Percentiles rank a stretch among this genome's conserved stretches.
phyloP scores from a whole-genome alignment of 2,888 invertebrate species.

The Aradus depressus region DNA sequence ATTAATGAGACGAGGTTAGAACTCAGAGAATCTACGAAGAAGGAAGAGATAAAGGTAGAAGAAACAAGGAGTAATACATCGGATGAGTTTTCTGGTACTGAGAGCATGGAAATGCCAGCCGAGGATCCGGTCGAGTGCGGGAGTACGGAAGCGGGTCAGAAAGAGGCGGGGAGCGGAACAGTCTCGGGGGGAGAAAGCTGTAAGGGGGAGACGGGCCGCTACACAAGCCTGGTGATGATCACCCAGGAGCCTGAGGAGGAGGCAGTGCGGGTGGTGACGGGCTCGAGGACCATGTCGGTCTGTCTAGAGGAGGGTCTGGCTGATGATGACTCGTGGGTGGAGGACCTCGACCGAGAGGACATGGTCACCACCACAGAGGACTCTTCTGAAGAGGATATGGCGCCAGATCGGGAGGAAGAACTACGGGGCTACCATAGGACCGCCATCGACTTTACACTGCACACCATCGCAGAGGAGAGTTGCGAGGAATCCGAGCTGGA shows the following conservation, averaged over 20 bases:
- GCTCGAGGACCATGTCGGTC: slow-evolving; percentile 53
- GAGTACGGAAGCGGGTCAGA: slow-evolving; percentile 24
- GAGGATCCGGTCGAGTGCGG: slow-evolving; percentile 26
- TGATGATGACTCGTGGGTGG: slow-evolving; percentile 86
- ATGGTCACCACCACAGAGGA: slow-evolving; percentile 45
- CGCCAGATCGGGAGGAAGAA: slow-evolving; percentile 63
- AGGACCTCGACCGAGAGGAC: slow-evolving; percentile 52
- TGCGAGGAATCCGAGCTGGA: slow-evolving; percentile 87
- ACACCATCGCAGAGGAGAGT: slow-evolving; percentile 88
- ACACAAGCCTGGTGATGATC: slow-evolving; percentile 83
- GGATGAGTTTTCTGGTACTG: slow-evolving; percentile 34
- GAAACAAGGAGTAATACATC: slow-evolving; percentile 30
- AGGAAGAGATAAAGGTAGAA: slow-evolving; percentile 42
- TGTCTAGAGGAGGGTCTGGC: slow-evolving; percentile 76
- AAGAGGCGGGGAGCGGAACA: slow-evolving; percentile 22
- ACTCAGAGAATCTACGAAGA: not conserved
- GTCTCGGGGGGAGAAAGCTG: slow-evolving; percentile 28
- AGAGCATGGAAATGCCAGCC: slow-evolving; percentile 33
- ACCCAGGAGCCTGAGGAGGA: slow-evolving; percentile 55
- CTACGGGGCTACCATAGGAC: slow-evolving; percentile 70
- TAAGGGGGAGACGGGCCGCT: slow-evolving; percentile 41
- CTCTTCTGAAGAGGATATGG: slow-evolving; percentile 40
- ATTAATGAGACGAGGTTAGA: not conserved
- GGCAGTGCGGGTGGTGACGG: slow-evolving; percentile 46
- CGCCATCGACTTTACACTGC: slow-evolving; percentile 77